Percentiles rank a stretch among this genome's conserved stretches.
Conservation (phyloP, 2,113 vertebrate genomes). For the Suricata suricatta region DNA sequence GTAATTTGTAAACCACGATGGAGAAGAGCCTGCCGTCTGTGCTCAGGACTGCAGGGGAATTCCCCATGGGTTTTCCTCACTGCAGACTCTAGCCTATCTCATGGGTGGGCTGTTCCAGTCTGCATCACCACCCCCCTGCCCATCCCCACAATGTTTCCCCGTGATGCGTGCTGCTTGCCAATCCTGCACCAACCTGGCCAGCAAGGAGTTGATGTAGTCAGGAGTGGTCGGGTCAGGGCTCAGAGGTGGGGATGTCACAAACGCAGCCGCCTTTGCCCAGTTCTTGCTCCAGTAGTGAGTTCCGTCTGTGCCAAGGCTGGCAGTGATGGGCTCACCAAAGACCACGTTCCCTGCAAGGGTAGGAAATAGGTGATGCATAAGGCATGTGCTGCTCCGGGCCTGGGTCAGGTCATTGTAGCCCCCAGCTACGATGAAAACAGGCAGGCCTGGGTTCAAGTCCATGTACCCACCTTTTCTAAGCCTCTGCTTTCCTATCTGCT, state of each 20-base stretch:
- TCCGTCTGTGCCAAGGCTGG: conserved; percentile 96
- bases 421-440: background rate
- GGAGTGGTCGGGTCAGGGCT: conserved; percentile 98
- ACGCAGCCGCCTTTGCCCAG: conserved; percentile 98
- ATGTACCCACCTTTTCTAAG: background rate
- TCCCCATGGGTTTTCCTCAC: rapidly evolving
- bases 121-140: background rate
- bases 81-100: background rate
- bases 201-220: conserved; percentile 96
- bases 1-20: background rate
- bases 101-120: no score
- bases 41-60: background rate
- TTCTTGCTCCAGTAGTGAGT: conserved; percentile 99
- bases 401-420: background rate
- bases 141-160: background rate
- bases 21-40: background rate
- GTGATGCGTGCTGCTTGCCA: background rate
- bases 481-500: conserved; percentile 1
- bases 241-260: conserved; percentile 96
- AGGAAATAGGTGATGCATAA: background rate
- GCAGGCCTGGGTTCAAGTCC: background rate
- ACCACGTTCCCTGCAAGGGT: conserved; percentile 92
- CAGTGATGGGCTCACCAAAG: conserved; percentile 97
- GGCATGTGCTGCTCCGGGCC: no score
- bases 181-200: conserved; percentile 90